Evolutionary conservation across 2,888 invertebrate genomes (phyloP), one percentile per base, ranked within the genome.

Genomic region (Ectropis crepuscularia): DNA sequence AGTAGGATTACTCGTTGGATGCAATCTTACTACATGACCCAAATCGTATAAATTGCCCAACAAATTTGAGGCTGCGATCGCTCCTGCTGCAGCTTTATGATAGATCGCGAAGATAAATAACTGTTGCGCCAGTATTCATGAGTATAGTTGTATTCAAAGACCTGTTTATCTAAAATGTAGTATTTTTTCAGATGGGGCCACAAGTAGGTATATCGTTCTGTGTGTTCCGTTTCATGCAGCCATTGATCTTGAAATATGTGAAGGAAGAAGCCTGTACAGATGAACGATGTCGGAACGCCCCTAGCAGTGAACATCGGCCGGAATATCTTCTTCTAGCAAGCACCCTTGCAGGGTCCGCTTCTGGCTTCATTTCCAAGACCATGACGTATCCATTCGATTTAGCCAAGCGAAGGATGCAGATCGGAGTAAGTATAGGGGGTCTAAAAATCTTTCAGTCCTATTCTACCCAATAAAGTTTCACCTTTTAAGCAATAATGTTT

Each of bases 361-460:
- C 98, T 0, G 98, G 98, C 0, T 89, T 97, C 62, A 78, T 94
- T 36, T 95, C 97, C 0, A 98, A 98, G 89, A 94, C 95, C 0
- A 74, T 94, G 4, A 95, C 98, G 0, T 98, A 98, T 86, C 98
- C 98, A 0, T 94, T 98, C 43, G 98, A 99, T 85, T 90, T 98
- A 71, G 94, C 95, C 0, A 96, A 97, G 78, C 96, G 98, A 79
- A 94, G 98, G 51, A 89, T 98, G 75, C 98, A 98, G 87, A 95
- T 98, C 65, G 96, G 96, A 82, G 98, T 92, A 67, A 75, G 85
- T 79, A 42, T 28, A 28, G 16, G 16, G 16, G 16, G 16, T 28
- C 16, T 28, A 28, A 28, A 28, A 28, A 28, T 1, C 16, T 28
- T 28, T 28, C 16, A 28, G 16, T 28, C 16, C 16, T 2, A 28